Conservation (phyloP, 2,113 vertebrate species). For the Phodopus roborovskii region DNA sequence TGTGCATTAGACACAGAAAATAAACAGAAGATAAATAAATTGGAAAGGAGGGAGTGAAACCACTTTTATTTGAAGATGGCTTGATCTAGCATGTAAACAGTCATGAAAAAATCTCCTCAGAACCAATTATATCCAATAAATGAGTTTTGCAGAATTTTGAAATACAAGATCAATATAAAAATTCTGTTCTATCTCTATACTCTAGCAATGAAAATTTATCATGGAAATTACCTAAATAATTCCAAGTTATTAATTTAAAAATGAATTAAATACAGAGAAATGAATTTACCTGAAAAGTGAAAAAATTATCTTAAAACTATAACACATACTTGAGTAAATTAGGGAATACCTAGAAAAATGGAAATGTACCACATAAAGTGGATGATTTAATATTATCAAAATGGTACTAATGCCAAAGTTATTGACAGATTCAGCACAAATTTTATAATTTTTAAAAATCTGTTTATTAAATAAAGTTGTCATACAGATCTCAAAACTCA, state of each 20-base stretch:
- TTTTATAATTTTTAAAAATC: too few species aligned
- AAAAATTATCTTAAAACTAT: not conserved
- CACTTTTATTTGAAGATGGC: not conserved
- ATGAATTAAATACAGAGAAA: not conserved
- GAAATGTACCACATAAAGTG: not conserved
- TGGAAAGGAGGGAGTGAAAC: not conserved
- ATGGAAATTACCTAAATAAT: not conserved
- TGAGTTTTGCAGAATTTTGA: not conserved
- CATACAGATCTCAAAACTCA: not conserved
- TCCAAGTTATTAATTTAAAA: not conserved
- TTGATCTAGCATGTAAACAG: not conserved
- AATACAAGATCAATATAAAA: not conserved
- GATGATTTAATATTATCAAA: not conserved
- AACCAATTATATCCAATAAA: not conserved
- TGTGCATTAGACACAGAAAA: not conserved
- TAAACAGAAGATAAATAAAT: not conserved
- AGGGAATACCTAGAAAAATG: not conserved
- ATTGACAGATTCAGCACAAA: not conserved
- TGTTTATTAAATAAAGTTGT: not conserved
- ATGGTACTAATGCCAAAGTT: not conserved
- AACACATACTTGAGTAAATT: not conserved
- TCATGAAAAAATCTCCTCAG: not conserved
- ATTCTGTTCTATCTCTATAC: not conserved
- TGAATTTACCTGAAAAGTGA: not conserved
- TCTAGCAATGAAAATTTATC: not conserved